Evolutionary conservation across 2,797 vertebrate species (phyloP).

Genomic region (Tauraco hartlaubi): DNA sequence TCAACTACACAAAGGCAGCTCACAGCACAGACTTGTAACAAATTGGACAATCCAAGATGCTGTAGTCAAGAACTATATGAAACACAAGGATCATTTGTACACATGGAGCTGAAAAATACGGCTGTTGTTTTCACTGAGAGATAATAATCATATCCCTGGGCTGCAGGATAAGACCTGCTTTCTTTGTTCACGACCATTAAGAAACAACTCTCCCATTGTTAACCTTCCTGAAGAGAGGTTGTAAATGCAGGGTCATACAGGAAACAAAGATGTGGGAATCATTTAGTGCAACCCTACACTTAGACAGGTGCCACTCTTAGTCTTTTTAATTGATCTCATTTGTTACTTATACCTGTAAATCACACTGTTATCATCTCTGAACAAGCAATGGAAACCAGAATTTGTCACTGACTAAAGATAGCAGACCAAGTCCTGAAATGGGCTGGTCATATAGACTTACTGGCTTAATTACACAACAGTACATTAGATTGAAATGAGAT

Average conservation of each 20-base stretch:
- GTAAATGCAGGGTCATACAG: constrained; percentile 85
- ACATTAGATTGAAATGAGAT: constrained; percentile 90
- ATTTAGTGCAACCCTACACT: constrained; percentile 92
- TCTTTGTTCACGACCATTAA: constrained; percentile 86
- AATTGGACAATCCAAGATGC: constrained; percentile 86
- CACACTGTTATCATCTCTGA: constrained; percentile 87
- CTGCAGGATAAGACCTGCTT: constrained; percentile 83
- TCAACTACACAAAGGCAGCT: constrained; percentile 77
- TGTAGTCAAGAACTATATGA: constrained; percentile 75
- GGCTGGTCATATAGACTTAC: constrained; percentile 86
- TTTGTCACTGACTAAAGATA: constrained; percentile 80
- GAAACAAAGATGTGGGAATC: constrained; percentile 91
- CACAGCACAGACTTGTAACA: constrained; percentile 88
- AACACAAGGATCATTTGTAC: constrained; percentile 79
- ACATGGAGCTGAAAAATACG: constrained; percentile 76
- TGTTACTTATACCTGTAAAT: constrained; percentile 95
- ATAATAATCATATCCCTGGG: constrained; percentile 87
- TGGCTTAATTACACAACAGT: constrained; percentile 87
- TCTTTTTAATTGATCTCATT: constrained; percentile 98
- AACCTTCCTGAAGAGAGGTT: constrained; percentile 79
- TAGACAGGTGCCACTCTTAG: constrained; percentile 89
- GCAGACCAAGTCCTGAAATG: constrained; percentile 75
- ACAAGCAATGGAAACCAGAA: constrained; percentile 84
- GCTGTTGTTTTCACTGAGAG: constrained; percentile 78
- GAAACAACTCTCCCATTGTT: constrained; percentile 93